Evolutionary conservation across 2,888 invertebrate genomes (phyloP).

Genomic region (Athrips mouffetella): DNA sequence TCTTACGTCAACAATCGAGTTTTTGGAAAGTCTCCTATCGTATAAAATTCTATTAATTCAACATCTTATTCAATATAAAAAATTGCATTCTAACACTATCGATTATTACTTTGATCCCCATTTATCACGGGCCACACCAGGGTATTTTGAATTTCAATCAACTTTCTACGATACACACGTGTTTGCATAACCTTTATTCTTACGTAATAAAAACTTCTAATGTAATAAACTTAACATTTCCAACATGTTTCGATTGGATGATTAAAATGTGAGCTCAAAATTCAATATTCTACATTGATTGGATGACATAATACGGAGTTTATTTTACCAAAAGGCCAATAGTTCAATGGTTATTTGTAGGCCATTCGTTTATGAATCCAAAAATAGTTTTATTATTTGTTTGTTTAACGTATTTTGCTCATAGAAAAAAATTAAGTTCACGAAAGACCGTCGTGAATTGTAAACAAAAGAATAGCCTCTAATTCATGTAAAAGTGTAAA

Average conservation of each 20-base stretch:
- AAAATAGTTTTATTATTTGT: too few species aligned
- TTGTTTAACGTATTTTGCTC: too few species aligned
- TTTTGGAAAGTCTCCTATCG: constrained; percentile 1
- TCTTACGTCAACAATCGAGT: neutral
- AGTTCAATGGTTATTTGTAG: neutral
- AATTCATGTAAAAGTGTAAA: too few species aligned
- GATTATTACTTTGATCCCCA: neutral
- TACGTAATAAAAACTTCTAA: constrained; percentile 8
- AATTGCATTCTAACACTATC: constrained; percentile 1
- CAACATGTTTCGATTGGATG: neutral
- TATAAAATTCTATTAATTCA: neutral
- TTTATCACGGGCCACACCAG: constrained; percentile 10
- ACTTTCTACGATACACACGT: constrained; percentile 12
- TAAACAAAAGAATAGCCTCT: too few species aligned
- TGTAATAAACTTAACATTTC: constrained; percentile 8
- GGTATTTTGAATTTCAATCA: constrained; percentile 18
- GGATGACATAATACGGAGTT: constrained; percentile 1
- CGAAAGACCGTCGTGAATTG: too few species aligned
- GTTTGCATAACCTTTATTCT: constrained; percentile 16
- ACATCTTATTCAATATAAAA: neutral
- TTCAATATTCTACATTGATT: neutral
- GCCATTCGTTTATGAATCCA: too few species aligned
- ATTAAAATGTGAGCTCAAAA: neutral
- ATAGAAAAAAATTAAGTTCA: too few species aligned
- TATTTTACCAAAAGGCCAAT: neutral